These are phyloP conservation scores for Sapajus apella DNA, from an alignment of 2,113 vertebrate species.

Conservation along the genomic window DNA sequence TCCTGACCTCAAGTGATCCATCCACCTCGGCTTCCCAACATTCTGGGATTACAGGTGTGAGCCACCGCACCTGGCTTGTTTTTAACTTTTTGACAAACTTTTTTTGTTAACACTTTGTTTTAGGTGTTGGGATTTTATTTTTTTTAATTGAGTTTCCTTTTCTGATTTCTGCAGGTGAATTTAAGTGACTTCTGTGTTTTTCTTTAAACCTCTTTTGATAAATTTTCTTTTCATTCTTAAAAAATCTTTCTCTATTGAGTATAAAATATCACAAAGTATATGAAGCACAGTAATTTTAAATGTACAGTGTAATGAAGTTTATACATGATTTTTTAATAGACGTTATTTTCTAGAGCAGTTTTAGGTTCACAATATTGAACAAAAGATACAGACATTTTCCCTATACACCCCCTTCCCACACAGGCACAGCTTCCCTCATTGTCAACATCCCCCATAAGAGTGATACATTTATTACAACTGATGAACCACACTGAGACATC, in stretches of 20 bases:
- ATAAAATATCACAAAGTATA: background rate
- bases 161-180: background rate
- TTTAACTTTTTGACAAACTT: background rate
- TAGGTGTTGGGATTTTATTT: slow-evolving; percentile 29
- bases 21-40: too few relatives aligned
- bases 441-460: background rate
- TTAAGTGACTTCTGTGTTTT: slow-evolving; percentile 25
- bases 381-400: background rate
- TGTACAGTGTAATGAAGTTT: background rate
- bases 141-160: background rate
- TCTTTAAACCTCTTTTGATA: background rate
- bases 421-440: background rate
- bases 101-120: background rate
- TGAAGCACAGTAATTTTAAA: slow-evolving; percentile 9
- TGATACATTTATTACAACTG: background rate
- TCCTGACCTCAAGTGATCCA: too few relatives aligned
- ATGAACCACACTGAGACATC: background rate
- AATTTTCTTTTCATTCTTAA: background rate
- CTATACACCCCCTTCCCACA: background rate
- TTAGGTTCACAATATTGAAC: background rate
- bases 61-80: too few relatives aligned
- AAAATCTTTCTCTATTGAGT: background rate
- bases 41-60: too few relatives aligned
- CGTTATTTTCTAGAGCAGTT: background rate
- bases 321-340: background rate